Base-by-base conservation (phyloP, 2,797 vertebrate genomes). In the Leptatherina wallacei region DNA sequence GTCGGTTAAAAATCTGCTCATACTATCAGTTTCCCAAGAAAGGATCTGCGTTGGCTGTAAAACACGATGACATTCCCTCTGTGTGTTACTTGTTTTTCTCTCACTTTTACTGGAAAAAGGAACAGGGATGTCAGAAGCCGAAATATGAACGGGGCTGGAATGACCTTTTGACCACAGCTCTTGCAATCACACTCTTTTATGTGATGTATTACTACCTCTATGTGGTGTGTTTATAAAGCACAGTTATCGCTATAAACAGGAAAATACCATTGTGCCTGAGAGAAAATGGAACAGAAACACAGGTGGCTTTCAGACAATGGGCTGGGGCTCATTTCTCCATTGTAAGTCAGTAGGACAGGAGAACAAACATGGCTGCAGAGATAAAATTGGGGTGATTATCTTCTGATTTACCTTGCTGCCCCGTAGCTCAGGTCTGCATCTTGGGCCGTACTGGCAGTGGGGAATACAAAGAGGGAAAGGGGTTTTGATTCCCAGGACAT, bases 251-350 rank as follows among this genome's bases (percentile, higher is more conserved):
- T 73, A 70, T 85, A 83, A 88, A 91, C 82, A 86, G 83, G 86
- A 85, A 89, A 78, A 77, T 68, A 63, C 72, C 65, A 77, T 85
- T 75, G 84, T 86, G 77, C 65, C 71, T 81, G 69, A 0, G 51
- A 87, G 65, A 83, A 83, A 89, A 84, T 57, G 61, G 42, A 83
- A 64, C 71, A 78, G 80, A 85, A 81, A 83, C 86, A 82, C 89
- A 92, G 88, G 89, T 90, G 82, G 75, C 65, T 35, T 62, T 82
- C 68, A 75, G 63, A 91, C 92, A 90, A 91, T 88, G 80, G 80
- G 42, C 63, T 2, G 22, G 42, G 59, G 54, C 59, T 82, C 54
- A 51, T 87, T 84, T 81, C 75, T 87, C 69, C 61, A 35, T 64
- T 64, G 61, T 81, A 77, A 85, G 78, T 77, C 69, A 77, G 85